These are phyloP conservation scores for Sabellastarte sp. DNA, from an alignment of 2,888 invertebrate species.

Conservation along the genomic window DNA sequence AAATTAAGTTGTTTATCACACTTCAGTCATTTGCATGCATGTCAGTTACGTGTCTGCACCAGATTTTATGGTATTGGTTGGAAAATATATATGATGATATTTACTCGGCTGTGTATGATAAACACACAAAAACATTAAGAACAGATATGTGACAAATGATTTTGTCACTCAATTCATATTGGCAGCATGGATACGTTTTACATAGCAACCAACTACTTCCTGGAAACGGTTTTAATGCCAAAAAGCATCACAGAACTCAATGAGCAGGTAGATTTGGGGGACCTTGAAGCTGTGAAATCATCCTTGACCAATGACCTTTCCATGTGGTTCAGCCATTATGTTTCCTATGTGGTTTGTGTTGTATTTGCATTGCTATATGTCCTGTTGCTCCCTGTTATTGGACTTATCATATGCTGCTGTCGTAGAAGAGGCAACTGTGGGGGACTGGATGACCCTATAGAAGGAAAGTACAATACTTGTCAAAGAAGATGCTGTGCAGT, in stretches of 20 bases:
- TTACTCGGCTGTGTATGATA: too few relatives aligned
- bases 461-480: not conserved
- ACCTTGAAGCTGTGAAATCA: not conserved
- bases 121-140: too few relatives aligned
- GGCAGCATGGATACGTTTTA: conserved; percentile 1
- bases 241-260: not conserved
- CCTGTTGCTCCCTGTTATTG: not conserved
- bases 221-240: not conserved
- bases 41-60: too few relatives aligned
- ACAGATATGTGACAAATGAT: too few relatives aligned
- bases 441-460: not conserved
- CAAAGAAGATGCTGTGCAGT: not conserved
- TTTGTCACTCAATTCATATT: too few relatives aligned
- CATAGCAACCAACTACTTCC: not conserved
- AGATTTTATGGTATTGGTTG: too few relatives aligned
- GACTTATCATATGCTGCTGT: not conserved
- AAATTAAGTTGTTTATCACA: too few relatives aligned
- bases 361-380: not conserved
- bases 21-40: too few relatives aligned
- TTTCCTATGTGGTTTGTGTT: not conserved
- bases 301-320: not conserved
- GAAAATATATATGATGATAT: too few relatives aligned
- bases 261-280: not conserved
- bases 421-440: not conserved
- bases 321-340: not conserved